Evolutionary conservation across 2,113 vertebrate genomes (phyloP).

Genomic region (Hemibagrus wyckioides): DNA sequence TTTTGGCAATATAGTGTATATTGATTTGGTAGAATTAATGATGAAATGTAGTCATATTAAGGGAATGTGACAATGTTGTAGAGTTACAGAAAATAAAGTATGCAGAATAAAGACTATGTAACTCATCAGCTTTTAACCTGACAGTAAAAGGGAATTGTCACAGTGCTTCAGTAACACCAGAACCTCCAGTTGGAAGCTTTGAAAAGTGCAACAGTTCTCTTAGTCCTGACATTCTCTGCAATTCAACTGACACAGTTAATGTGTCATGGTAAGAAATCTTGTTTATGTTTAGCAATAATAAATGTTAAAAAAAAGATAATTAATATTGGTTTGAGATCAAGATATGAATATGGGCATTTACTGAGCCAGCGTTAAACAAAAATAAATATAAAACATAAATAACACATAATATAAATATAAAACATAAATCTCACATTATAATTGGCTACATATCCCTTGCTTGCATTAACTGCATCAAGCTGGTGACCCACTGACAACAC

Average conservation of each 20-base stretch:
- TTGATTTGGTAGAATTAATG: not conserved
- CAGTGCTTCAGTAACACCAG: slow-evolving; percentile 9
- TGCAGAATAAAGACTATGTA: not conserved
- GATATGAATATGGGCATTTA: not conserved
- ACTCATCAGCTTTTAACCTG: not conserved
- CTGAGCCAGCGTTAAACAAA: not conserved
- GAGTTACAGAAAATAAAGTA: not conserved
- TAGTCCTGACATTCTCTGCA: slow-evolving; percentile 40
- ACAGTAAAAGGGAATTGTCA: slow-evolving; percentile 36
- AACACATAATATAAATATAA: too few species aligned
- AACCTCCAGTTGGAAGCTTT: slow-evolving; percentile 5
- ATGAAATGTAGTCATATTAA: not conserved
- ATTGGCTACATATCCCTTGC: too few species aligned
- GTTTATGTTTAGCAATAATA: not conserved
- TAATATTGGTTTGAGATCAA: not conserved
- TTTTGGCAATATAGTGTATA: too few species aligned
- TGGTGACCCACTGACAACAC: too few species aligned
- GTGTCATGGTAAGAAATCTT: slow-evolving; percentile 60
- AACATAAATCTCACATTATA: too few species aligned
- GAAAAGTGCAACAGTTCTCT: slow-evolving; percentile 35
- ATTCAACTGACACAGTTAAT: not conserved
- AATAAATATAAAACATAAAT: too few species aligned
- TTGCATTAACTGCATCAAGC: too few species aligned
- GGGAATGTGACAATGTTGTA: not conserved
- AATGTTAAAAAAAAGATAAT: not conserved